A percentile compares a stretch with the other conserved stretches of the same genome.
These are phyloP conservation scores for Tupaia chinensis DNA, from an alignment of 2,113 vertebrate genomes.

Conservation along the genomic window DNA sequence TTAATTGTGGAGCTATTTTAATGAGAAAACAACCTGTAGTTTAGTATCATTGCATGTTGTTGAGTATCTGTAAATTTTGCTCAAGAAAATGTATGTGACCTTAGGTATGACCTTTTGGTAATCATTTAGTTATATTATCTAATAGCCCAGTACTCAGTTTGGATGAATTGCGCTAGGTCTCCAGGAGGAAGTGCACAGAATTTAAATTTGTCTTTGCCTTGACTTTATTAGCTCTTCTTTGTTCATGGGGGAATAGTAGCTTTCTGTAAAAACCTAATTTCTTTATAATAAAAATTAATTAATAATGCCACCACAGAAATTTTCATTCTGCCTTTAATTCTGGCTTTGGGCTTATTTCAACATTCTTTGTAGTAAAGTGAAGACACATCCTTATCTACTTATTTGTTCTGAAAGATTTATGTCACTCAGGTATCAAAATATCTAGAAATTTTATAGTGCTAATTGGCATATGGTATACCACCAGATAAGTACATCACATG, in stretches of 20 bases:
- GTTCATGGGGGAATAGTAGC: not conserved
- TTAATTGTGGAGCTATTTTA: not conserved
- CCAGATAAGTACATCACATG: not conserved
- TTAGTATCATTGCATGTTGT: not conserved
- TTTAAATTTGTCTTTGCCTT: not conserved
- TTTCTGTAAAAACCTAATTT: conserved; percentile 33
- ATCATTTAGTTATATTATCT: not conserved
- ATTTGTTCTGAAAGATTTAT: not conserved
- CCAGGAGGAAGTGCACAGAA: not conserved
- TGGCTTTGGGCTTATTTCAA: conserved; percentile 33
- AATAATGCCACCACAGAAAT: not conserved
- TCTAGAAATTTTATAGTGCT: conserved; percentile 9
- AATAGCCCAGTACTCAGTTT: not conserved
- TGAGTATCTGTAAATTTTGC: conserved; percentile 15
- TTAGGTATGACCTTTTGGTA: not conserved
- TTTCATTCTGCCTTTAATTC: conserved; percentile 59
- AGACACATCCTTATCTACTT: conserved; percentile 34
- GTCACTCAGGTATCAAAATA: conserved; percentile 36
- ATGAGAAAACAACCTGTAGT: not conserved
- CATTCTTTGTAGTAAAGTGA: conserved; percentile 10
- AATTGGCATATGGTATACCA: not conserved
- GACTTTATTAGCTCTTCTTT: conserved; percentile 48
- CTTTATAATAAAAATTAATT: conserved; percentile 61
- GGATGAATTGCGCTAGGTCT: not conserved
- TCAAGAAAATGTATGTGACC: not conserved